Evolutionary conservation across 2,888 invertebrate genomes (phyloP).

Genomic region (Cosmia pyralina): DNA sequence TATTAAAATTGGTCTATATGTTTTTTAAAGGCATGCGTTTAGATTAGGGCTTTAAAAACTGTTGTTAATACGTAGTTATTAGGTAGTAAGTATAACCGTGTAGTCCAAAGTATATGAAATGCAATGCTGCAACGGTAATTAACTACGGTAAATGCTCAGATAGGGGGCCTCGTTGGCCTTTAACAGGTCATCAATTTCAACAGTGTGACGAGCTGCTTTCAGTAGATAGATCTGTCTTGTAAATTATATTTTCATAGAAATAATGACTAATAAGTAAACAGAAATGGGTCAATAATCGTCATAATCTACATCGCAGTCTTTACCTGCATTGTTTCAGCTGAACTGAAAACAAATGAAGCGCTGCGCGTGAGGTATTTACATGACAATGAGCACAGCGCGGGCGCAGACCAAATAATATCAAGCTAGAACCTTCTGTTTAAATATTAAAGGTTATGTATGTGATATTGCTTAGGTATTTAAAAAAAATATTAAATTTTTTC

Average conservation of each 20-base stretch:
- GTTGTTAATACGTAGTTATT: background rate
- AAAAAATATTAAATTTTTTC: background rate
- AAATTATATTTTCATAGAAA: constrained; percentile 15
- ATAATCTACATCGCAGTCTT: constrained; percentile 6
- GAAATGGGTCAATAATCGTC: constrained; percentile 23
- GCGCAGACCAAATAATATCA: constrained; percentile 30
- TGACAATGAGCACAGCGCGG: constrained; percentile 48
- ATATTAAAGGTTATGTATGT: background rate
- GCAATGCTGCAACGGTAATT: background rate
- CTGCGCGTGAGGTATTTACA: constrained; percentile 56
- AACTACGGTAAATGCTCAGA: background rate
- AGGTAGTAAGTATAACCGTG: background rate
- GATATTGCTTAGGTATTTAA: background rate
- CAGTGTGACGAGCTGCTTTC: background rate
- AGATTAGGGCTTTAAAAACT: constrained; percentile 7
- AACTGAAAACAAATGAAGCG: constrained; percentile 37
- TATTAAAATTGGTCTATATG: background rate
- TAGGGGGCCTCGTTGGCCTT: constrained; percentile 12
- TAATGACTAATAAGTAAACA: constrained; percentile 17
- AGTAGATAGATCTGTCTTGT: background rate
- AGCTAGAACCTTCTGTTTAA: constrained; percentile 34
- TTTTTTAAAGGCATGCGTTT: constrained; percentile 12
- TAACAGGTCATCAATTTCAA: constrained; percentile 1
- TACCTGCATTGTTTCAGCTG: constrained; percentile 47
- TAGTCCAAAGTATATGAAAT: background rate